phyloP scores from a whole-genome alignment of 2,888 invertebrate species.

The Thysanoteuthis rhombus region DNA sequence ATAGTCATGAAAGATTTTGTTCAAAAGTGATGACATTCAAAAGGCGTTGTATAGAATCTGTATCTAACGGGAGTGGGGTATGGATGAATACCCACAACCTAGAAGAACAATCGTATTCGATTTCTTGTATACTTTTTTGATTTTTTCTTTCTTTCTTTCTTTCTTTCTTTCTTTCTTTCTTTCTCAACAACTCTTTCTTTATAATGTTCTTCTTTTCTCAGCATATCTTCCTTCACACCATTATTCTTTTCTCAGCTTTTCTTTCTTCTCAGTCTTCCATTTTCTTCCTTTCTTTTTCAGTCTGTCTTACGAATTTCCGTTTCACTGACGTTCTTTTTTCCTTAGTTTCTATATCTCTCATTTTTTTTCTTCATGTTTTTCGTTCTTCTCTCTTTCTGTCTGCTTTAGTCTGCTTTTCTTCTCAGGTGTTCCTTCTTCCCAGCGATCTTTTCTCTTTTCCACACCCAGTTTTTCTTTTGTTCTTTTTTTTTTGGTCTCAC shows the following conservation, averaged over 20 bases:
- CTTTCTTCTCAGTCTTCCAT: neutral
- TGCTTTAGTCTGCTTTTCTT: too few species aligned
- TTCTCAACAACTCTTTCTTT: neutral
- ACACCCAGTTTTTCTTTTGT: too few species aligned
- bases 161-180: neutral
- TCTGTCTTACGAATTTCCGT: too few species aligned
- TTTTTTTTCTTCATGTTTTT: neutral
- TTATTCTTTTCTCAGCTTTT: too few species aligned
- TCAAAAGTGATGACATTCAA: too few species aligned
- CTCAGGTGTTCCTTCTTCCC: too few species aligned
- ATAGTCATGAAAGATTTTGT: too few species aligned
- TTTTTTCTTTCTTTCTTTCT: neutral
- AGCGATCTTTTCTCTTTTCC: too few species aligned
- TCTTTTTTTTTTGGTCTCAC: too few species aligned
- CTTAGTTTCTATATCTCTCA: neutral
- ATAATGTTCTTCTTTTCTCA: neutral
- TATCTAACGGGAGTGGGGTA: too few species aligned
- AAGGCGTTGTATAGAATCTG: too few species aligned
- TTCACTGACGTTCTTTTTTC: neutral
- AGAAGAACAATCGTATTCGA: neutral
- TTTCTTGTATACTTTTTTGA: neutral
- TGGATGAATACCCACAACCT: too few species aligned
- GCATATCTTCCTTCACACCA: neutral
- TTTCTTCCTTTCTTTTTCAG: neutral
- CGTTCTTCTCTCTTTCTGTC: neutral